Evolutionary conservation across 2,888 invertebrate species (phyloP).

Genomic region (Minunthozetes semirufus): DNA sequence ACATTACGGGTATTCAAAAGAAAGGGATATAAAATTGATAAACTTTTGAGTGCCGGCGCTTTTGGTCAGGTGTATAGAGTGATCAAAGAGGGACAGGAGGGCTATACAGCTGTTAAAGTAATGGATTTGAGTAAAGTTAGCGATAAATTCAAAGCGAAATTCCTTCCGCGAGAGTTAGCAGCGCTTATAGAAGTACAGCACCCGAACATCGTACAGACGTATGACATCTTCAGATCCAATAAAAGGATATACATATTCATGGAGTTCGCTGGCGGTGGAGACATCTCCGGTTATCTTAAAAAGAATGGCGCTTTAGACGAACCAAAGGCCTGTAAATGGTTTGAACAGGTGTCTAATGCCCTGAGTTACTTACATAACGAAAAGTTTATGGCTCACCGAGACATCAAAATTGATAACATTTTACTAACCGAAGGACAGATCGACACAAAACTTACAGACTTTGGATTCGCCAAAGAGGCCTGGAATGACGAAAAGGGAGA

Average conservation of each 20-base stretch:
- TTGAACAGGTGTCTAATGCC: constrained; percentile 6
- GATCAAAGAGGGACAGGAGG: not conserved
- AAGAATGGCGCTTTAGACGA: constrained; percentile 41
- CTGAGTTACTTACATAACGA: constrained; percentile 27
- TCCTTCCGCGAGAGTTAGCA: constrained; percentile 36
- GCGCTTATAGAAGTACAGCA: constrained; percentile 33
- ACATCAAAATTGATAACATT: constrained; percentile 37
- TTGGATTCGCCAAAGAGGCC: constrained; percentile 31
- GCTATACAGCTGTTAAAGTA: constrained; percentile 33
- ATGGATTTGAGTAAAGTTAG: constrained; percentile 33
- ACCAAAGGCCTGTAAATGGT: constrained; percentile 14
- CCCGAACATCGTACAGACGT: constrained; percentile 25
- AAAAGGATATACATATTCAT: constrained; percentile 36
- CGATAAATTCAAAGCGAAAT: constrained; percentile 34
- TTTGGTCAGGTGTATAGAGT: constrained; percentile 33
- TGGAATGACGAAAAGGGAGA: not conserved
- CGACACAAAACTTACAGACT: constrained; percentile 31
- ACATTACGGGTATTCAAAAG: constrained; percentile 11
- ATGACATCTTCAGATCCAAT: constrained; percentile 33
- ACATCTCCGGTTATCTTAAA: constrained; percentile 49
- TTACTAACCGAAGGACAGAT: not conserved
- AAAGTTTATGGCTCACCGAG: constrained; percentile 28
- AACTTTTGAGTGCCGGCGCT: constrained; percentile 11
- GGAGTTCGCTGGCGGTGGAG: constrained; percentile 46
- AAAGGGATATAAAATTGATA: constrained; percentile 22